These are phyloP conservation scores for Macrotis lagotis DNA, from an alignment of 2,113 vertebrate genomes.

Conservation along the genomic window DNA sequence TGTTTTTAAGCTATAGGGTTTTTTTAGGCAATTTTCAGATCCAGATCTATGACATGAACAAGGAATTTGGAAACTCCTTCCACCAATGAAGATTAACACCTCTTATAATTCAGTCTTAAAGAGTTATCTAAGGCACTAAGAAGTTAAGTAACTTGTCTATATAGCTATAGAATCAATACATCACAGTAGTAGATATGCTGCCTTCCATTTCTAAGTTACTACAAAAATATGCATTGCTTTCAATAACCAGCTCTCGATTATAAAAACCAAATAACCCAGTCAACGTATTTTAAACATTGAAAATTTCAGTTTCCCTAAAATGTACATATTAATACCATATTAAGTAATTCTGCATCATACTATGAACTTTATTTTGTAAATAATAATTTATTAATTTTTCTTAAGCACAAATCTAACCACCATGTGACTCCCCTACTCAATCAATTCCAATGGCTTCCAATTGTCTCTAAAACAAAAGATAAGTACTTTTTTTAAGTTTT, in stretches of 20 bases:
- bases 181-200: background rate
- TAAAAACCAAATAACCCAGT: background rate
- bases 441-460: background rate
- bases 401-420: background rate
- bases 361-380: background rate
- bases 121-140: background rate
- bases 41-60: background rate
- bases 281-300: background rate
- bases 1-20: background rate
- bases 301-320: background rate
- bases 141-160: background rate
- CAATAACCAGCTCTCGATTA: background rate
- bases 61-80: background rate
- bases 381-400: background rate
- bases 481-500: background rate
- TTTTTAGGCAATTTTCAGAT: background rate
- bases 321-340: background rate
- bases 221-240: background rate
- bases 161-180: background rate
- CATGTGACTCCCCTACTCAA: background rate
- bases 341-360: background rate
- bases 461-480: background rate
- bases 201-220: background rate
- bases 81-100: background rate
- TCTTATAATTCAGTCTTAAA: background rate